Percentiles rank a stretch among this genome's conserved stretches.
Conservation (phyloP, 1,140 invertebrate species). For the Drosophila malerkotliana region DNA sequence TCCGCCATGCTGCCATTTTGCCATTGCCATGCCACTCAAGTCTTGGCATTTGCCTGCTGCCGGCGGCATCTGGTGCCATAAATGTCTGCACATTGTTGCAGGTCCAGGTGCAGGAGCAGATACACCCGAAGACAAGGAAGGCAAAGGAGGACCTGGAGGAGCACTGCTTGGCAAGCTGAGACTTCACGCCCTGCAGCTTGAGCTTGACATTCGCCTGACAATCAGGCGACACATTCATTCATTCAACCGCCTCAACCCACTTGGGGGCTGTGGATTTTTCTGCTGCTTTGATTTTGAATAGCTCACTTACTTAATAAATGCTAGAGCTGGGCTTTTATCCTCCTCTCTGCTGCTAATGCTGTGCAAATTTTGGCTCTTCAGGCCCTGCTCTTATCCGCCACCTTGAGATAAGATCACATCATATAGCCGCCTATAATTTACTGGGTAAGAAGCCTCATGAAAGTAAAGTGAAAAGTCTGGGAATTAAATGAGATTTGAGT, state of each 20-base stretch:
- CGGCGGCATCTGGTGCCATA: constrained; percentile 68
- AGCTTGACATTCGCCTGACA: constrained; percentile 66
- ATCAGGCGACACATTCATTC: constrained; percentile 40
- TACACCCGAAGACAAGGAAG: background rate
- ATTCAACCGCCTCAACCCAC: background rate
- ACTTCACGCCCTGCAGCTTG: constrained; percentile 31
- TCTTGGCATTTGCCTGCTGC: constrained; percentile 65
- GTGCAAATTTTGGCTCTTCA: constrained; percentile 60
- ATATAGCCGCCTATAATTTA: constrained; percentile 50
- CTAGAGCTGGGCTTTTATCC: constrained; percentile 19
- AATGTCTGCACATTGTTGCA: constrained; percentile 76
- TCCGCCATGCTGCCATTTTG: background rate
- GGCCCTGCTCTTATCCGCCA: background rate
- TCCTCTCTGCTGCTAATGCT: constrained; percentile 45
- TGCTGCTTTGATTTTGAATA: constrained; percentile 76
- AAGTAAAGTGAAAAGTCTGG: constrained; percentile 1
- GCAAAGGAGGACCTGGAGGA: background rate
- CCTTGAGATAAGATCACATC: constrained; percentile 61
- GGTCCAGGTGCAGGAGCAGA: constrained; percentile 19
- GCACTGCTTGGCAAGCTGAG: constrained; percentile 12
- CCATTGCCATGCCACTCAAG: constrained; percentile 56
- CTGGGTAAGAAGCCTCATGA: constrained; percentile 4
- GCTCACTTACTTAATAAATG: constrained; percentile 77
- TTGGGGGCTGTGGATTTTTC: constrained; percentile 46
- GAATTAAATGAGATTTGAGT: background rate